A percentile compares a stretch with the other conserved stretches of the same genome.
Evolutionary conservation across 2,888 invertebrate genomes (phyloP).

Genomic region (Neria commutata): DNA sequence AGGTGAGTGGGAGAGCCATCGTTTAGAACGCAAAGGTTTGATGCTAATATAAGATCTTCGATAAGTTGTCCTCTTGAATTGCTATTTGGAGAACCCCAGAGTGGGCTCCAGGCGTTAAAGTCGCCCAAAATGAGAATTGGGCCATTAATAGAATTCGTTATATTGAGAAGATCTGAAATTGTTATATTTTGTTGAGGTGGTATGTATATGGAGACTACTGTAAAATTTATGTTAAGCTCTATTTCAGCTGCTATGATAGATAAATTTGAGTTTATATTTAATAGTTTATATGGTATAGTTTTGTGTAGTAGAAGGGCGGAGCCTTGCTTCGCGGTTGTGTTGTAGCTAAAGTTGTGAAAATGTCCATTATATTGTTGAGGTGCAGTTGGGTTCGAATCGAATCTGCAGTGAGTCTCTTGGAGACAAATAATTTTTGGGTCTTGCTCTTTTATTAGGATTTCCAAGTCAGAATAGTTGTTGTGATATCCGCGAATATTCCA

Average conservation of each 20-base stretch:
- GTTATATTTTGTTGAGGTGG: background rate
- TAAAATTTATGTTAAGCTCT: background rate
- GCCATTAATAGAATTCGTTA: background rate
- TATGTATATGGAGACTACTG: background rate
- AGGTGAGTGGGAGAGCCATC: constrained; percentile 28
- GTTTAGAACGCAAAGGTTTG: constrained; percentile 15
- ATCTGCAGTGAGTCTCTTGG: no score
- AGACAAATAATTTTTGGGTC: no score
- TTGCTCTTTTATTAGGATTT: no score
- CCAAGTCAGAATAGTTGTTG: no score
- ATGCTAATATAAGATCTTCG: background rate
- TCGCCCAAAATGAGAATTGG: background rate
- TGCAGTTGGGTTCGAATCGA: no score
- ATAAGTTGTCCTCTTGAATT: background rate
- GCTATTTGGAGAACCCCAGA: background rate
- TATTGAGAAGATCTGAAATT: background rate
- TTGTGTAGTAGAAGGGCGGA: background rate
- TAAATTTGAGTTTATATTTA: background rate
- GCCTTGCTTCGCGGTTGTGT: background rate
- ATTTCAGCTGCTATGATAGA: background rate
- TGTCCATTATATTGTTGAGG: background rate
- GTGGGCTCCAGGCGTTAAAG: background rate
- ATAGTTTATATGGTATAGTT: background rate
- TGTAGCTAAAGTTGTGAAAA: background rate
- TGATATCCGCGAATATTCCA: no score